phyloP scores from a whole-genome alignment of 2,888 invertebrate genomes.

The Serrognathus titanus region DNA sequence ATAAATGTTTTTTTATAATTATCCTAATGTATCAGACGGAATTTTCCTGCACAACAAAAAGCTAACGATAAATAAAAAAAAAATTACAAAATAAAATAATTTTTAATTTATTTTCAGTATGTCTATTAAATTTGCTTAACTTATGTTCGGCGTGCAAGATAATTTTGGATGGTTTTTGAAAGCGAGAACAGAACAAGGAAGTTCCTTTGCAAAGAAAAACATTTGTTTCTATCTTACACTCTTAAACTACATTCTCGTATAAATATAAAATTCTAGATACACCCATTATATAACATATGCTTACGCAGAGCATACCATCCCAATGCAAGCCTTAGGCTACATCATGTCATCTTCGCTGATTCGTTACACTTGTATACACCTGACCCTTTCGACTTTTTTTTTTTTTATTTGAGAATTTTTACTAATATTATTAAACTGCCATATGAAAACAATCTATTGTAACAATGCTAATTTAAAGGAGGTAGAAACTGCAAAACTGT shows the following conservation, averaged over 20 bases:
- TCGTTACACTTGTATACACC: constrained; percentile 18
- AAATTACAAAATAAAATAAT: constrained; percentile 4
- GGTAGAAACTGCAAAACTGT: constrained; percentile 1
- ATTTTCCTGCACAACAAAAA: background rate
- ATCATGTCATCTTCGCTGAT: constrained; percentile 15
- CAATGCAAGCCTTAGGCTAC: constrained; percentile 33
- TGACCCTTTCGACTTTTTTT: background rate
- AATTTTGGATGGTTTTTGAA: too few species aligned
- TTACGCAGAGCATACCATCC: constrained; percentile 32
- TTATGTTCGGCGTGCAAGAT: too few species aligned
- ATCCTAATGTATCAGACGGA: background rate
- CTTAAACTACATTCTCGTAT: constrained; percentile 29
- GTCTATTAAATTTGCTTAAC: too few species aligned
- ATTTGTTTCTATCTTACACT: constrained; percentile 13
- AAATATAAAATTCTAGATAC: constrained; percentile 33
- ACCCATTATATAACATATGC: constrained; percentile 29
- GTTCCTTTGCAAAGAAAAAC: constrained; percentile 6
- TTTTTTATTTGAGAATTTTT: background rate
- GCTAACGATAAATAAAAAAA: background rate
- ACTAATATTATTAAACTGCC: background rate
- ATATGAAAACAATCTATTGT: background rate
- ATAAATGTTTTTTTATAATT: too few species aligned
- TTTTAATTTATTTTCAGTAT: background rate
- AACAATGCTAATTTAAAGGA: background rate
- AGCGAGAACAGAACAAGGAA: background rate